phyloP scores from a whole-genome alignment of 1,140 invertebrate species.

The Xylocopa sonorina region DNA sequence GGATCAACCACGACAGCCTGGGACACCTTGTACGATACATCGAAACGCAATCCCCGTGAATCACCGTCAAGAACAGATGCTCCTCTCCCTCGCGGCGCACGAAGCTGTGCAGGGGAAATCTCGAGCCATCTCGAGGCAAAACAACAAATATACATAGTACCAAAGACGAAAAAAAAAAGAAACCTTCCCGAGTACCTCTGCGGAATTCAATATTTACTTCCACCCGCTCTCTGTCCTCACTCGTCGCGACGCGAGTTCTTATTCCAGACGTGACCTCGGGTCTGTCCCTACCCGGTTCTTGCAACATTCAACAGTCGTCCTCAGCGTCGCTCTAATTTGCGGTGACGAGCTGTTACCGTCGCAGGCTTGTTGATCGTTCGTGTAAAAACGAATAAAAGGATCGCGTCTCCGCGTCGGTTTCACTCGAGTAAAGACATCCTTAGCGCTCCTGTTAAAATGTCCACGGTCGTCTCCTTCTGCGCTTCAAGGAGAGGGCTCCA shows the following conservation, averaged over 20 bases:
- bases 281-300: not conserved
- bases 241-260: not conserved
- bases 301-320: slow-evolving; percentile 1
- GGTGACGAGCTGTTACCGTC: not conserved
- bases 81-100: no score
- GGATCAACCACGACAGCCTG: no score
- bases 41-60: no score
- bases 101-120: no score
- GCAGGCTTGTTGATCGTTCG: slow-evolving; percentile 20
- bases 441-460: no score
- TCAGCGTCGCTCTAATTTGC: slow-evolving; percentile 16
- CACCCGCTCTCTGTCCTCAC: not conserved
- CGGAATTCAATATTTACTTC: not conserved
- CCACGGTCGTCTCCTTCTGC: no score
- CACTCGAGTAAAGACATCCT: not conserved
- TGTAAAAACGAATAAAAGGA: slow-evolving; percentile 16
- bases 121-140: not conserved
- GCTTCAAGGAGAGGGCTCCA: no score
- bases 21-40: no score
- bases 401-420: not conserved
- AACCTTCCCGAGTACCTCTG: not conserved
- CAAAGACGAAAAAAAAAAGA: not conserved
- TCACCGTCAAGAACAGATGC: no score
- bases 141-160: not conserved
- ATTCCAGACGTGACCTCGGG: not conserved